Evolutionary conservation across 2,797 vertebrate genomes (phyloP), one percentile per base, ranked within the genome.

Genomic region (Orientallactaga sibirica): DNA sequence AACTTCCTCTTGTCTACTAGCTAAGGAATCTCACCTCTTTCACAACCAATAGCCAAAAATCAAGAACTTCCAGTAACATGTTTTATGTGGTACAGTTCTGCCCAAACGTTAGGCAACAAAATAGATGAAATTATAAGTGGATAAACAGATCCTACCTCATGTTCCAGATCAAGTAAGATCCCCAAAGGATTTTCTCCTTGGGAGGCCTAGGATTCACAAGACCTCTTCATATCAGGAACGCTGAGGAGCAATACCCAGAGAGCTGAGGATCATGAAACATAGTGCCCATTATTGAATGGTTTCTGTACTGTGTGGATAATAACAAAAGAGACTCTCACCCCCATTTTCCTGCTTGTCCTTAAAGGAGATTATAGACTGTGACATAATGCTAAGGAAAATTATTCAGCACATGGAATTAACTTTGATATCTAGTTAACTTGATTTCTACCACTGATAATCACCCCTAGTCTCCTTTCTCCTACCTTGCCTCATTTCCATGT

Each of bases 61-160:
- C 94, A 93, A 91, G 93, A 95, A 78, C 92, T 97, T 97, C 94
- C 84, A 90, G 92, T 94, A 27, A 71, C 0, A 12, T 2, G 58
- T 58, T 96, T 90, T 88, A 7, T 74, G 41, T 48, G 18, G 86
- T 78, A 74, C 16, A 79, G 43, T 93, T 84, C 55, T 79, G 37
- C 71, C 74, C 74, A 84, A 92, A 88, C 25, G 29, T 67, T 12
- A 88, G 70, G 70, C 62, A 77, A 84, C 25, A 86, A 55, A 58
- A 52, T 48, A 87, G 19, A 10, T 75, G 90, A 62, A 85, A 66
- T 7, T 48, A 68, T 85, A 71, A 86, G 80, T 25, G 90, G 64
- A 52, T 24, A 73, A 12, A 52, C 66, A 79, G 41, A 75, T 67
- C 43, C 58, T 66, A 29, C 15, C 6, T 67, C n/a, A 66, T 24